Conservation (phyloP, 2,797 vertebrate species). For the Apodemus agrarius region DNA sequence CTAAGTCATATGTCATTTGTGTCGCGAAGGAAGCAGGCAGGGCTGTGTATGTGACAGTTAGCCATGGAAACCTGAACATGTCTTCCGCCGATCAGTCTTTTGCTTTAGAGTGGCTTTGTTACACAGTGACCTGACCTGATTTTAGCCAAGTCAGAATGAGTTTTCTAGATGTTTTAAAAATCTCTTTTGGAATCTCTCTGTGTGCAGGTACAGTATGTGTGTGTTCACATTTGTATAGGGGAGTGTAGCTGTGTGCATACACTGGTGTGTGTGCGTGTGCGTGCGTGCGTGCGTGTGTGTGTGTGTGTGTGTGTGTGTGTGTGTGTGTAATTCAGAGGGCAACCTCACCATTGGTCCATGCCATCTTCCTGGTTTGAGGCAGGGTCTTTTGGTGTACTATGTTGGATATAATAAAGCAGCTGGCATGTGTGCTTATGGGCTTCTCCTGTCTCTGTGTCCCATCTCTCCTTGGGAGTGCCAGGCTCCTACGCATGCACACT, state of each 20-base stretch:
- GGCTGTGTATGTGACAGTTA: not conserved
- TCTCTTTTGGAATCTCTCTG: not conserved
- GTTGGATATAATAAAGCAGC: not conserved
- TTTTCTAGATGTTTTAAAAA: constrained; percentile 19
- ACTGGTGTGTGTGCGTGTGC: not conserved
- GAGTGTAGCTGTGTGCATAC: not conserved
- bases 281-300: not conserved
- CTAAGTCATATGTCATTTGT: constrained; percentile 48
- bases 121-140: not conserved
- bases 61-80: not conserved
- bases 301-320: not conserved
- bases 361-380: not conserved
- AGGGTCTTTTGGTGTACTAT: not conserved
- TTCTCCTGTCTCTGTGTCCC: not conserved
- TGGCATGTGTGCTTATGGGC: not conserved
- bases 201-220: not conserved
- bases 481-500: not conserved
- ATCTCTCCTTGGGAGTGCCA: not conserved
- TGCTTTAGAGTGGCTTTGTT: not conserved
- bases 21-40: not conserved
- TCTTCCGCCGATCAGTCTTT: not conserved
- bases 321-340: not conserved
- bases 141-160: constrained; percentile 18
- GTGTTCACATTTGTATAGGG: not conserved
- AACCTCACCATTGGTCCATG: not conserved